Evolutionary conservation across 37 sponge, comb jelly and placozoan genomes (phyloP), one percentile per base, ranked within the genome.

Genomic region (Eunapius fragilis): DNA sequence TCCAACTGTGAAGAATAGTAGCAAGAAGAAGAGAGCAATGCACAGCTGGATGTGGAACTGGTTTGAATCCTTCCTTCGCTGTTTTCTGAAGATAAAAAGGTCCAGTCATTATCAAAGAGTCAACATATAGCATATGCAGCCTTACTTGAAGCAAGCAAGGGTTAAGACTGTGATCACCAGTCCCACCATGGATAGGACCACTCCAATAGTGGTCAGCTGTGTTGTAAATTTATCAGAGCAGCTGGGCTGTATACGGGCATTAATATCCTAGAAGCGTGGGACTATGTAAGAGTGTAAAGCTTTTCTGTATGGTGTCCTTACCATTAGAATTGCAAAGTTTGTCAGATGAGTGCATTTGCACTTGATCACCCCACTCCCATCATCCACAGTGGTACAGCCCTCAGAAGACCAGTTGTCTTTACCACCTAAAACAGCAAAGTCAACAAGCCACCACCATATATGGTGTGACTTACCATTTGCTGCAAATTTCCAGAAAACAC

Each of bases 401-500:
- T n/a, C n/a, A 13, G 30, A 26, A 24, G 70, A 67, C 84, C 84
- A 83, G 41, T 83, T 73, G 30, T 75, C 84, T 30, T 28, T 72
- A 22, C 47, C 84, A 73, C 49, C 84, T 83, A 37, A 45, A 80
- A 7, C n/a, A 76, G 5, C 6, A n/a, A 28, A 31, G 10, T 31
- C 27, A 71, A 73, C 12, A 34, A 28, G 17, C 31, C 74, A 33
- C 31, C 6, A 3, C 31, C 26, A 73, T 22, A 17, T 9, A 23
- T 73, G 28, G 24, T 1, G 13, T 34, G 32, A 48, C 37, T 48
- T 72, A 81, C 74, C 75, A 38, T 45, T 67, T 34, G 69, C 80
- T 31, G 70, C 78, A 31, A 91, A 91, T 72, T 87, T 82, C 87
- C 87, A 91, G 17, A 84, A 86, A n/a, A 86, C 91, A 83, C 91